A percentile compares a stretch with the other conserved stretches of the same genome.
Conservation (phyloP, 2,888 invertebrate species). For the Barypeithes pellucidus region DNA sequence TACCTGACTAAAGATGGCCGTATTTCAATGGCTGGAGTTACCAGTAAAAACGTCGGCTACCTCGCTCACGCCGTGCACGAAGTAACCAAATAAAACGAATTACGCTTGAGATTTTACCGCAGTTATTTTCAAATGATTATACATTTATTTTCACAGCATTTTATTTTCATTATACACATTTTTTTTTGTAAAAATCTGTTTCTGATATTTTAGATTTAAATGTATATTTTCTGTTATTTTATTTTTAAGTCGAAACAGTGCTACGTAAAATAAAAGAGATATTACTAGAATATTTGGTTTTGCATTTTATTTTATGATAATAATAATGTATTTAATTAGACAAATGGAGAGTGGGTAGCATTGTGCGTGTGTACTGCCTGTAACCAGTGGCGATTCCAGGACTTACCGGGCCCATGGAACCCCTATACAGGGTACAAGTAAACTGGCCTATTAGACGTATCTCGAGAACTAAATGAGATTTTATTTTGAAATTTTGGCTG, state of each 20-base stretch:
- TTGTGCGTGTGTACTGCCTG: no score
- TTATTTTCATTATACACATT: not conserved
- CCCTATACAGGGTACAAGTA: no score
- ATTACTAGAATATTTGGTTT: not conserved
- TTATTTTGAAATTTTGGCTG: no score
- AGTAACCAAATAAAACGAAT: constrained; percentile 81
- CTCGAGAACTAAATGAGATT: no score
- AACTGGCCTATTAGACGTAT: no score
- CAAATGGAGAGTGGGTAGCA: no score
- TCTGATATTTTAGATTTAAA: constrained; percentile 19
- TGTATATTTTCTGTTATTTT: constrained; percentile 24
- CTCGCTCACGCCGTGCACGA: constrained; percentile 94
- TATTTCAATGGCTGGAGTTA: constrained; percentile 97
- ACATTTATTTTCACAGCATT: constrained; percentile 12
- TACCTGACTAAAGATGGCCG: constrained; percentile 98
- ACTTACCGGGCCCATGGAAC: no score
- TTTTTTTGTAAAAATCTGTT: constrained; percentile 13
- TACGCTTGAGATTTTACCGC: not conserved
- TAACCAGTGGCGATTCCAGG: no score
- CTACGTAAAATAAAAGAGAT: constrained; percentile 15
- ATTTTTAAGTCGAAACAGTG: constrained; percentile 25
- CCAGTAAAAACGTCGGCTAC: constrained; percentile 95
- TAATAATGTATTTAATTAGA: no score
- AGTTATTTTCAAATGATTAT: not conserved
- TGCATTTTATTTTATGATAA: constrained; percentile 6